Evolutionary conservation across 2,113 vertebrate genomes (phyloP), one percentile per base, ranked within the genome.

Genomic region (Gobiocypris rarus): DNA sequence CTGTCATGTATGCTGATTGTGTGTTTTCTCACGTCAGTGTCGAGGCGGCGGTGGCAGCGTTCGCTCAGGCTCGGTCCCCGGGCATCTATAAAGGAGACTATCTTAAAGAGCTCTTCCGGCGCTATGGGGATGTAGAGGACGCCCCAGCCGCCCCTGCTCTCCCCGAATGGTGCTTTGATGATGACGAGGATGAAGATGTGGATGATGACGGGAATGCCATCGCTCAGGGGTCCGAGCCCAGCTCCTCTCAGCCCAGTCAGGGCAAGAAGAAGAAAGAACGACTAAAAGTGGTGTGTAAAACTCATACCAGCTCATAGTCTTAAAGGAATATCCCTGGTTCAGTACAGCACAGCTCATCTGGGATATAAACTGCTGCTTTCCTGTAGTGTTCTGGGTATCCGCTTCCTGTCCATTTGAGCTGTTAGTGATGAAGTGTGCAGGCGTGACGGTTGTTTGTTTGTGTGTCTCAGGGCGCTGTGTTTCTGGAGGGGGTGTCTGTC

Each of bases 31-130:
- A 0, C 24, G 1, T 87, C 94, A 99, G 98, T 86, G 88, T 98
- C 81, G 98, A 99, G 91, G 98, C 97, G 90, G 97, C 98, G 58
- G 97, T 97, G 89, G 96, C 95, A 54, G 96, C 95, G 81, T 99
- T 98, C 91, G 91, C 95, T 84, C 94, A 96, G 88, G 95, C 98
- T 83, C 96, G 98, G 84, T 94, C 97, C 65, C 98, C 98, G 9
- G 98, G 98, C 90, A 99, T 99, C 94, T 99, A 99, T 90, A 99
- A 99, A 94, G 96, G 92, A 81, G 98, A 99, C 90, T 99, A 99
- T 93, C 93, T 99, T 91, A 98, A 97, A 92, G 98, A 99, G 90
- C 95, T 99, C 58, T 99, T 97, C 89, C 95, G 95, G 88, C 97
- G 98, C 81, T 99, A 98, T 3, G 97, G 97, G 0, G 97, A 99